phyloP scores from a whole-genome alignment of 2,888 invertebrate genomes.

The Unio delphinus region DNA sequence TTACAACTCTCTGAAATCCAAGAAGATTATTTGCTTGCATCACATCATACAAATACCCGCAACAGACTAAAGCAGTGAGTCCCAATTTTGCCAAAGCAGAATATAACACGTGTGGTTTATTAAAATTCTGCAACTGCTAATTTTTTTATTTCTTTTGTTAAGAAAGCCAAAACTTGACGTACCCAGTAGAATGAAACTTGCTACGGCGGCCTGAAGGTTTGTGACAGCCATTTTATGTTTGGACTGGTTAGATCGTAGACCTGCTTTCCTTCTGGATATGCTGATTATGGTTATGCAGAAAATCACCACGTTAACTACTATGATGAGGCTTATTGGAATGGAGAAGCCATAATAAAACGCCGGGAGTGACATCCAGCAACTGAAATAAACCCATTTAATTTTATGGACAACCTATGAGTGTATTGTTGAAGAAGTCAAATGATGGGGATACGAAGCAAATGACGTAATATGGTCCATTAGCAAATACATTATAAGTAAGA shows the following conservation, averaged over 20 bases:
- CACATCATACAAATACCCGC: too few species aligned
- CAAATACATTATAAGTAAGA: too few species aligned
- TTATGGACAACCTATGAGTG: neutral
- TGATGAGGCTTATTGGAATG: conserved; percentile 61
- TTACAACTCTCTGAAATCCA: too few species aligned
- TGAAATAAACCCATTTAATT: conserved; percentile 25
- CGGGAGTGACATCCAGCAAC: conserved; percentile 65
- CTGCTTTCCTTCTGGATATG: conserved; percentile 56
- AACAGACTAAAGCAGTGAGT: too few species aligned
- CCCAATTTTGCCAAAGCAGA: too few species aligned
- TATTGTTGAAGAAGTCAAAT: neutral
- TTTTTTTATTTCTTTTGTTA: too few species aligned
- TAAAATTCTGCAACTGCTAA: too few species aligned
- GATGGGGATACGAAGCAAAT: too few species aligned
- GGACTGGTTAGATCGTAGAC: conserved; percentile 74
- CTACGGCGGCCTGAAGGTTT: conserved; percentile 66
- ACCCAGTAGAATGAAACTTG: conserved; percentile 68
- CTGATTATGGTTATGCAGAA: conserved; percentile 60
- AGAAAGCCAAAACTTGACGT: conserved; percentile 5
- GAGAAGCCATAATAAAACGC: conserved; percentile 66
- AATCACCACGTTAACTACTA: conserved; percentile 57
- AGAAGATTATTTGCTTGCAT: too few species aligned
- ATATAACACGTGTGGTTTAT: too few species aligned
- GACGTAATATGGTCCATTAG: too few species aligned
- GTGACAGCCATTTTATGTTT: conserved; percentile 57